Evolutionary conservation across 2,113 vertebrate genomes (phyloP).

Genomic region (Cheirogaleus medius): DNA sequence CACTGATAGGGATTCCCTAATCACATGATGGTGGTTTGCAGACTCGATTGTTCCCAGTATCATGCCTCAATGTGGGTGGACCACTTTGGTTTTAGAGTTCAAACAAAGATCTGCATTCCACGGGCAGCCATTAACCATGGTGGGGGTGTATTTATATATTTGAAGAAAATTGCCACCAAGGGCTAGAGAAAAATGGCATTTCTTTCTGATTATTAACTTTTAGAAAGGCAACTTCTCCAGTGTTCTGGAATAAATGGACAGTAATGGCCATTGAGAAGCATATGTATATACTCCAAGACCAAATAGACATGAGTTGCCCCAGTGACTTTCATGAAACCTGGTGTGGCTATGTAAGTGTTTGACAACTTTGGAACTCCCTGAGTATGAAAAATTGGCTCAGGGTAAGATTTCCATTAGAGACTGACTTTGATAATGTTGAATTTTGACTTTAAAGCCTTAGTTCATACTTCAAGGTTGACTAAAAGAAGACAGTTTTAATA

Average conservation of each 20-base stretch:
- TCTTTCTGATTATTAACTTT: not conserved
- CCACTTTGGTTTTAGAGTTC: not conserved
- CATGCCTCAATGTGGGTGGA: not conserved
- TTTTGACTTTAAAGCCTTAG: not conserved
- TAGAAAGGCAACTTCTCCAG: not conserved
- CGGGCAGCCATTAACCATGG: not conserved
- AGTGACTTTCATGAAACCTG: not conserved
- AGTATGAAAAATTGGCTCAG: not conserved
- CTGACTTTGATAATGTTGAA: not conserved
- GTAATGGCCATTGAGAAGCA: not conserved
- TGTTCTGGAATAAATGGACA: not conserved
- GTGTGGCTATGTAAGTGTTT: not conserved
- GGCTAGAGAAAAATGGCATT: not conserved
- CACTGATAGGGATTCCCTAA: constrained; percentile 15
- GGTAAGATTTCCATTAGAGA: not conserved
- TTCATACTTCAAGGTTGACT: not conserved
- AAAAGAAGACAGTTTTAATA: not conserved
- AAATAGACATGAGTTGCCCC: not conserved
- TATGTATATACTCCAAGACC: accelerated
- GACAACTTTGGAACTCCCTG: not conserved
- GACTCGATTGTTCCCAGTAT: constrained; percentile 48
- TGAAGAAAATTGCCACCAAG: not conserved
- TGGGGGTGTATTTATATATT: not conserved
- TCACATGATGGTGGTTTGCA: constrained; percentile 62
- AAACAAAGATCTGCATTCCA: not conserved